Base-by-base conservation (phyloP, 2,888 invertebrate species). In the Acleris emargana region DNA sequence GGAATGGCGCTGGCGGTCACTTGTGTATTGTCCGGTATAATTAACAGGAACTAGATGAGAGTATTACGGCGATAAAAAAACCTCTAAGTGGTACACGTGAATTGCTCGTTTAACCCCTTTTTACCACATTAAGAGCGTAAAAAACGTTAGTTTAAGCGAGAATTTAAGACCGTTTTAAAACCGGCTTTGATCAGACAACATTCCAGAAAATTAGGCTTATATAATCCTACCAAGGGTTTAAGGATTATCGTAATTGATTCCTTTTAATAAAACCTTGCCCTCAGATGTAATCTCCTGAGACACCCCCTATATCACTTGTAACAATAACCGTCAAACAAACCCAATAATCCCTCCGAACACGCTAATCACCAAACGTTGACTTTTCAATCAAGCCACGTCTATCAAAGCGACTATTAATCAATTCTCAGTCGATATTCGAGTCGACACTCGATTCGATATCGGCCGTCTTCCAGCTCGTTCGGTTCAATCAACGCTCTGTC, bases 301-400 rank as follows among this genome's bases (percentile, higher is more conserved):
- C 38, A 11, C 6, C 54, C 11, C 7, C 16, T 25, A 51, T 6
- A 61, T 47, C 61, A 18, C 32, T 62, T 17, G 59, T 32, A 64
- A 64, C 59, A 64, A 64, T 60, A 59, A 50, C 63, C 54, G 54
- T 64, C 59, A 32, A 25, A 43, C 49, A 54, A 60, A 60, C 49
- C 49, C 49, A 60, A 64, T 64, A 64, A 60, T 49, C 59, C 42
- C 20, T 16, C 38, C n/a, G 43, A 55, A 60, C 64, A 64, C 43
- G 54, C 64, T 64, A 64, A 64, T 64, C 54, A 64, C 82, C 83
- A 83, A 89, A 87, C 88, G 88, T 88, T 89, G 91, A 91, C 91
- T 91, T 91, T 91, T 91, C 91, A 91, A 91, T 91, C 91, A 90
- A 89, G 82, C 83, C 81, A 13, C 38, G 77, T 78, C 79, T 77